These are phyloP conservation scores for Octomys mimax DNA, from an alignment of 2,797 vertebrate species.

Conservation along the genomic window DNA sequence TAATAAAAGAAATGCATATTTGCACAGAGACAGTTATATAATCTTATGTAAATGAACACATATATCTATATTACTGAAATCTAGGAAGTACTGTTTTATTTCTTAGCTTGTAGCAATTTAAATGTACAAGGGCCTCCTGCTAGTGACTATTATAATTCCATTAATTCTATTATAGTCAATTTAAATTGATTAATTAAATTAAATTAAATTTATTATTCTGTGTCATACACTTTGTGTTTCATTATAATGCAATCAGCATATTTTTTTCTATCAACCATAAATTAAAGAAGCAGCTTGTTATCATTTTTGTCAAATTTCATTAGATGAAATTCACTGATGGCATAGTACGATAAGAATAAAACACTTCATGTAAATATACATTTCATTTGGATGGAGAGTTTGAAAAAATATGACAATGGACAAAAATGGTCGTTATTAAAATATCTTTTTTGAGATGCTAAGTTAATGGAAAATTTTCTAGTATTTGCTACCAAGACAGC, in stretches of 20 bases:
- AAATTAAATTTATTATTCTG: slow-evolving; percentile 61
- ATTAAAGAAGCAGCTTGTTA: slow-evolving; percentile 68
- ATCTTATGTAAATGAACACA: background rate
- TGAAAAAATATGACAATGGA: background rate
- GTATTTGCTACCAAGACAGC: background rate
- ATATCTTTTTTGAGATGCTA: background rate
- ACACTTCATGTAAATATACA: background rate
- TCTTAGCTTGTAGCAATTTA: slow-evolving; percentile 57
- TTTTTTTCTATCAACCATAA: slow-evolving; percentile 65
- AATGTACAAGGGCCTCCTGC: slow-evolving; percentile 38
- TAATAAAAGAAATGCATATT: slow-evolving; percentile 39
- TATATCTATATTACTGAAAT: slow-evolving; percentile 44
- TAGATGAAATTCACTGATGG: slow-evolving; percentile 61
- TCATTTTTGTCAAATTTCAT: slow-evolving; percentile 66
- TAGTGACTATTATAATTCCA: slow-evolving; percentile 46
- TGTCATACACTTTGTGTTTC: slow-evolving; percentile 65
- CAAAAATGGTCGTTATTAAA: background rate
- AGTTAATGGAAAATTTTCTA: background rate
- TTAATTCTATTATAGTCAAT: slow-evolving; percentile 64
- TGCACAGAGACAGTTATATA: slow-evolving; percentile 9
- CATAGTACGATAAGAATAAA: slow-evolving; percentile 8
- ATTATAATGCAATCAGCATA: slow-evolving; percentile 64
- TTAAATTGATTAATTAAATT: slow-evolving; percentile 75
- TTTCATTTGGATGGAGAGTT: background rate
- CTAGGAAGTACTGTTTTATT: background rate